Percentiles rank a stretch among this genome's conserved stretches.
phyloP scores from a whole-genome alignment of 2,113 vertebrate species.

The Corvus cornix region DNA sequence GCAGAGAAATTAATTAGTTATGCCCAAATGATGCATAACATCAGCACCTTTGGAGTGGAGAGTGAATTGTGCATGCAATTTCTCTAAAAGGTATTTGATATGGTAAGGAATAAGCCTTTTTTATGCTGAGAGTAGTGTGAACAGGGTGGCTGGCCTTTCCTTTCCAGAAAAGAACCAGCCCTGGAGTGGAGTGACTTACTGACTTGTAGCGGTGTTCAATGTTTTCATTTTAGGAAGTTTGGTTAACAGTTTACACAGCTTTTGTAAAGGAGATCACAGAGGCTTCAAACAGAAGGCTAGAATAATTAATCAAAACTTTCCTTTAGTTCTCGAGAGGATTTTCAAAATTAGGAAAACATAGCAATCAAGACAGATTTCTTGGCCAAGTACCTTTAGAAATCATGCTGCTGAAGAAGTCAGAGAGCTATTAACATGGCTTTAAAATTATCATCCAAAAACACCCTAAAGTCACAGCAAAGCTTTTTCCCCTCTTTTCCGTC shows the following conservation, averaged over 20 bases:
- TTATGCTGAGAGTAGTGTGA: background rate
- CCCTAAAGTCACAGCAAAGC: background rate
- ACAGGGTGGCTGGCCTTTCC: background rate
- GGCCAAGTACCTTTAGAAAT: background rate
- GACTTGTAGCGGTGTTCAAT: too few species aligned
- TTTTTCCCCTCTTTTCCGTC: background rate
- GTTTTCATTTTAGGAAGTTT: background rate
- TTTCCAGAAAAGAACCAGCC: background rate
- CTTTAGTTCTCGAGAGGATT: background rate
- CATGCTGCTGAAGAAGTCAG: background rate
- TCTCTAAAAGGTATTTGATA: background rate
- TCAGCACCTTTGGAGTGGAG: background rate
- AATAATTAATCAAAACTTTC: background rate
- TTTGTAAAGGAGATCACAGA: background rate
- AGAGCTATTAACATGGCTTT: background rate
- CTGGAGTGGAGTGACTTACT: background rate
- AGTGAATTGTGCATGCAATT: background rate
- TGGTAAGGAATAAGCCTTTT: background rate
- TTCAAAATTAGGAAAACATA: background rate
- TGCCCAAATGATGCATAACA: background rate
- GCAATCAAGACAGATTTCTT: background rate
- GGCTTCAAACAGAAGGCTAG: background rate
- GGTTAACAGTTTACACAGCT: background rate
- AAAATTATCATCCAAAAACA: background rate
- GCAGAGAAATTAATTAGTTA: background rate